Percentiles rank a stretch among this genome's conserved stretches.
Evolutionary conservation across 2,888 invertebrate genomes (phyloP).

Genomic region (Pristionchus exspectatus): DNA sequence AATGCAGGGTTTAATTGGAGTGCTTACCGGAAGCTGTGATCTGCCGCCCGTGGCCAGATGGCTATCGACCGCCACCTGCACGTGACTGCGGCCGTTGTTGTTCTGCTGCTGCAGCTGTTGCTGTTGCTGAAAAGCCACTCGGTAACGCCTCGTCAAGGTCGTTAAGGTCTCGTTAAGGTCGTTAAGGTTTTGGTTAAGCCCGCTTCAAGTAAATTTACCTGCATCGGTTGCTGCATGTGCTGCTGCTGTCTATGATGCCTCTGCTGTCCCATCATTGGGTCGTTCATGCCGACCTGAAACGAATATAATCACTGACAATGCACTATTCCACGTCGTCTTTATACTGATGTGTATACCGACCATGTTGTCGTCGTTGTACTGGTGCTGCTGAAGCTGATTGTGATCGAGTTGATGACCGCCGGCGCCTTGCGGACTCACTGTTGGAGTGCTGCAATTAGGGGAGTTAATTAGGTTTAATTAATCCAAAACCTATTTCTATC

Average conservation of each 20-base stretch:
- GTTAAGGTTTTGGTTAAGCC: too few relatives aligned
- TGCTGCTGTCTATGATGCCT: slow-evolving; percentile 53
- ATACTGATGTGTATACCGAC: too few relatives aligned
- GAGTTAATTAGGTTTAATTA: background rate
- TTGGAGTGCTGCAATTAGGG: slow-evolving; percentile 56
- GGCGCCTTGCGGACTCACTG: slow-evolving; percentile 52
- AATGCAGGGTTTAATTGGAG: background rate
- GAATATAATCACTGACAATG: too few relatives aligned
- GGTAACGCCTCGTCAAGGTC: too few relatives aligned
- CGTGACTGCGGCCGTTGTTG: slow-evolving; percentile 26
- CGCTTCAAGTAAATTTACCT: background rate
- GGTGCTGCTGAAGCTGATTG: background rate
- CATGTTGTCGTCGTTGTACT: background rate
- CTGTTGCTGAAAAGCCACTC: background rate
- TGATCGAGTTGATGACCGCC: background rate
- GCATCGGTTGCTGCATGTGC: background rate
- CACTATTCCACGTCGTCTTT: too few relatives aligned
- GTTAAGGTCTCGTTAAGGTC: too few relatives aligned
- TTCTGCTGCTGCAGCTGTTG: slow-evolving; percentile 37
- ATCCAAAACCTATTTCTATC: background rate
- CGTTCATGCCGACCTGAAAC: background rate
- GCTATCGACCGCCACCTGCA: slow-evolving; percentile 7
- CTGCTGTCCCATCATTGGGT: slow-evolving; percentile 42
- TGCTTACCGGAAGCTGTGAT: background rate
- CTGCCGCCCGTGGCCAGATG: background rate